These are phyloP conservation scores for Chrysaora quinquecirrha DNA, from an alignment of 30 jellyfish, hydroid and myxozoan genomes.

Conservation along the genomic window DNA sequence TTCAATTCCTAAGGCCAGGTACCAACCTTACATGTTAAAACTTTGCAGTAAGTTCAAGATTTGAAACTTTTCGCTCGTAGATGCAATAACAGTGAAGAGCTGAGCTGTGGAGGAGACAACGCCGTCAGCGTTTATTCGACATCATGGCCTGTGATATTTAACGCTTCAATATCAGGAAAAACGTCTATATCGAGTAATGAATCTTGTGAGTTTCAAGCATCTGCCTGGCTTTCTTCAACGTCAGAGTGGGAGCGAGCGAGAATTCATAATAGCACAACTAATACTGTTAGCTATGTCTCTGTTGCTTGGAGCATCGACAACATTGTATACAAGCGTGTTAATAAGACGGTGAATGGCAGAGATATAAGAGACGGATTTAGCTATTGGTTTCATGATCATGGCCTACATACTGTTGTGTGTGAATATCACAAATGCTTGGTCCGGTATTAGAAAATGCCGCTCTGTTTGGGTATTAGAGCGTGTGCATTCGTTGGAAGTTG, in stretches of 20 bases:
- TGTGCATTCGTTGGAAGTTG: constrained; percentile 20
- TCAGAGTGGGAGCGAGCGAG: background rate
- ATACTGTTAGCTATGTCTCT: background rate
- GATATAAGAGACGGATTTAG: constrained; percentile 1
- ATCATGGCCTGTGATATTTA: background rate
- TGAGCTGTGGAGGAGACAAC: too few species aligned
- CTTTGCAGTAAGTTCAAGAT: too few species aligned
- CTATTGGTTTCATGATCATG: constrained; percentile 4
- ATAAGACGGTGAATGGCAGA: constrained; percentile 10
- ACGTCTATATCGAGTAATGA: background rate
- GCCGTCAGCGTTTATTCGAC: background rate
- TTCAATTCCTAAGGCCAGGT: too few species aligned
- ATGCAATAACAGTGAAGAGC: too few species aligned
- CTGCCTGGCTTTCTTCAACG: background rate
- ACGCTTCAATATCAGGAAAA: background rate
- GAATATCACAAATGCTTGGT: constrained; percentile 20
- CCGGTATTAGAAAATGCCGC: constrained; percentile 24
- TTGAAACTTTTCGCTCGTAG: too few species aligned
- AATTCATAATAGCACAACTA: background rate
- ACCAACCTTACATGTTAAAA: too few species aligned
- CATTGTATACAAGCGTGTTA: constrained; percentile 1
- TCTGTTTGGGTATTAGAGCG: constrained; percentile 26
- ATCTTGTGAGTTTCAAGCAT: background rate
- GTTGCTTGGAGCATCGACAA: constrained; percentile 37
- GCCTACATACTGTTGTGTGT: constrained; percentile 16